phyloP scores from a whole-genome alignment of 1,140 invertebrate genomes.

The Scaptomyza pallida region DNA sequence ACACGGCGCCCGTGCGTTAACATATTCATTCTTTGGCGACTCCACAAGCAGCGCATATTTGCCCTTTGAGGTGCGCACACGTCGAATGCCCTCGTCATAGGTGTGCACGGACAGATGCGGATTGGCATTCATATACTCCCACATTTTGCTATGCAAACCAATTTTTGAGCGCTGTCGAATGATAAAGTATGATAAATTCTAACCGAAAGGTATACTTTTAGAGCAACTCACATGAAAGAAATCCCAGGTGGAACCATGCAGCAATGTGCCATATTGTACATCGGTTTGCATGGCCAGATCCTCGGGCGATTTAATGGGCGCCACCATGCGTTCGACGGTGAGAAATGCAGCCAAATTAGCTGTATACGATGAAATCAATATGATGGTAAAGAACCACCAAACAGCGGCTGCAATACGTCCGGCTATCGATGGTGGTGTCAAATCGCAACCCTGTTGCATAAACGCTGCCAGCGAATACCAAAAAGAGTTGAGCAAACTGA shows the following conservation, averaged over 20 bases:
- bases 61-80: constrained; percentile 92
- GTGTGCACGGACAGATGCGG: constrained; percentile 91
- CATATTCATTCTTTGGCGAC: constrained; percentile 97
- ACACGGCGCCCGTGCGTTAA: constrained; percentile 95
- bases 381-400: constrained; percentile 99
- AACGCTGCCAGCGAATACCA: constrained; percentile 99
- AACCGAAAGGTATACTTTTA: constrained; percentile 3
- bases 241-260: constrained; percentile 94
- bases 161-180: constrained; percentile 92
- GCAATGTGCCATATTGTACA: constrained; percentile 96
- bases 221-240: constrained; percentile 92
- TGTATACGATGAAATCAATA: constrained; percentile 99
- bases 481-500: constrained; percentile 97
- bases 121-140: constrained; percentile 96
- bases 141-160: constrained; percentile 96
- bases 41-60: constrained; percentile 97
- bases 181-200: neutral
- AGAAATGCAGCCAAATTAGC: constrained; percentile 98
- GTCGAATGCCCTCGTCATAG: constrained; percentile 93
- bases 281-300: constrained; percentile 97
- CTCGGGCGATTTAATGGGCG: constrained; percentile 96
- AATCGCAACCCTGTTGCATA: constrained; percentile 99
- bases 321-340: constrained; percentile 97
- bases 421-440: constrained; percentile 93
- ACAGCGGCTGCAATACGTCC: constrained; percentile 97